Evolutionary conservation across 2,888 invertebrate genomes (phyloP), one percentile per base, ranked within the genome.

Genomic region (Ditylenchus weischeri): DNA sequence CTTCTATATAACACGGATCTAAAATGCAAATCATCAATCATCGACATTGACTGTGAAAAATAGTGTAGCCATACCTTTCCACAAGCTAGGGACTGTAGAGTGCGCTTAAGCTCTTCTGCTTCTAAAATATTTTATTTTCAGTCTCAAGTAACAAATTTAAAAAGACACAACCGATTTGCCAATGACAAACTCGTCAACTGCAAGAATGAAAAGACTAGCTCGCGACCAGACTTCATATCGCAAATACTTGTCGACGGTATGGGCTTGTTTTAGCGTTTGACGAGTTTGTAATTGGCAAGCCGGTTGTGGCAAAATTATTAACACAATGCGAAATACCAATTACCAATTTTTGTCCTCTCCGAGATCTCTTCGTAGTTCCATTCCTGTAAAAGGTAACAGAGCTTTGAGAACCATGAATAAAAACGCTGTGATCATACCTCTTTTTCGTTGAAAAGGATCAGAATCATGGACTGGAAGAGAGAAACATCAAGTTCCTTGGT

Each of bases 71-170:
- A 2, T 43, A 43, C 43, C 85, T 94, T 94, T 50, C 95, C 96
- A 86, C 95, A 96, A 43, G 96, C 96, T 78, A 98, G 87, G 7
- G 96, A 96, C 84, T 96, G 96, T 69, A 99, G 86, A 1, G 96
- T 98, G 83, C 96, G 88, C 57, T 91, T 88, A 29, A 98, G 85
- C 85, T 98, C 96, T 62, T 90, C 91, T 81, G 91, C 91, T 43
- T 43, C 43, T 43, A 43, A 43, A 43, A 29, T 29, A 29, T 43
- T 43, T n/a, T n/a, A n/a, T n/a, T 60, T 60, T 21, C 54, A 60
- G 15, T 18, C 21, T 6, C 43, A 43, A 43, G n/a, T n/a, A n/a
- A n/a, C 1, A 29, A 59, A 59, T 0, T 23, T 19, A 59, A n/a
- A n/a, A n/a, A 19, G 11, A 11, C 13, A 59, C 21, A 15, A 59